Evolutionary conservation across 2,113 vertebrate genomes (phyloP), one percentile per base, ranked within the genome.

Genomic region (Psilopsiagon aurifrons): DNA sequence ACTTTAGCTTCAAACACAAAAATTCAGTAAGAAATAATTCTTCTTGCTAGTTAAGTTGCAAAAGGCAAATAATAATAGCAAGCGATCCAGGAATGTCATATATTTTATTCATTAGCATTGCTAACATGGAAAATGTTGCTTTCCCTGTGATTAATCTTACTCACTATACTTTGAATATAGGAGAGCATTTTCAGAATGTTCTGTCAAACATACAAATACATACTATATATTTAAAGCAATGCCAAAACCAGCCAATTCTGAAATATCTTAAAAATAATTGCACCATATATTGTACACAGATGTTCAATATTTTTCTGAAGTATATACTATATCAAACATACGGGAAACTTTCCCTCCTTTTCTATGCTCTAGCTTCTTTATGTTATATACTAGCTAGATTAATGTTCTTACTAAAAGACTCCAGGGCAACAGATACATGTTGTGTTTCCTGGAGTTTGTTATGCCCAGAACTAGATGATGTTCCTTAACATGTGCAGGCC

Each of bases 201-300:
- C 79, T 77, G 47, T 92, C 89, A 92, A 75, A 81, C 68, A 76
- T 28, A 63, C 54, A 86, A 90, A 52, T 46, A 79, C 51, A 43
- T 69, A 37, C 68, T 82, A 77, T 93, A 94, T 86, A 92, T 90
- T 96, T 97, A 95, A 94, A 95, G 92, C 66, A 96, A 90, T 67
- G 64, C 6, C 3, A 86, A 96, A 97, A 97, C 78, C 11, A 68
- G 85, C 83, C 96, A 86, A 79, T 95, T 97, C 89, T 80, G 73
- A 97, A 94, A 86, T 95, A 90, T 93, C 94, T 94, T 73, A 2
- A 59, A 91, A 95, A 90, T 20, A 59, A 60, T 94, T 47, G 81
- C 70, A 75, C 95, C 73, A 44, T 94, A 84, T 68, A 94, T 95
- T 75, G 63, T 52, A 33, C 54, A 44, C 63, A 87, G 89, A 83